Conservation (phyloP, 2,888 invertebrate species). For the Monopis laevigella region DNA sequence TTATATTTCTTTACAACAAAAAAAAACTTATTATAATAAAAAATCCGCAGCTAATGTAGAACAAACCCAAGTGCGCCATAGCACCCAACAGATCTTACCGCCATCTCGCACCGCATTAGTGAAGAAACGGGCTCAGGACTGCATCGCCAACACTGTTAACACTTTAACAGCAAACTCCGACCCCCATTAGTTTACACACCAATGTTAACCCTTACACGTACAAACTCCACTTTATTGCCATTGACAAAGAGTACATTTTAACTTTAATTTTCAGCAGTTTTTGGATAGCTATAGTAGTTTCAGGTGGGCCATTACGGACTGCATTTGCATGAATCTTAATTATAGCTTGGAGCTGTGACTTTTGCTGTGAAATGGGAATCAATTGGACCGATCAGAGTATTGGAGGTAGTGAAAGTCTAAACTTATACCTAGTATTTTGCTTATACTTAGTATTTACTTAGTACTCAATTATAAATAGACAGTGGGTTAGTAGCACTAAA, state of each 20-base stretch:
- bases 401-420: conserved; percentile 5
- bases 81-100: conserved; percentile 6
- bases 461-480: too few relatives aligned
- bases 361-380: conserved; percentile 11
- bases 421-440: too few relatives aligned
- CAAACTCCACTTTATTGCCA: neutral
- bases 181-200: neutral
- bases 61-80: conserved; percentile 2
- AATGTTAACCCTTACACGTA: neutral
- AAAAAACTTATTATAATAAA: too few relatives aligned
- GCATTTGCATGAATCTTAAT: conserved; percentile 34
- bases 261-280: neutral
- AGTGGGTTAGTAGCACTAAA: too few relatives aligned
- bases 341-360: conserved; percentile 33
- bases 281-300: neutral
- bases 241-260: neutral
- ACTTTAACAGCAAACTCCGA: conserved; percentile 10
- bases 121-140: conserved; percentile 12
- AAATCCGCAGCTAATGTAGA: conserved; percentile 9
- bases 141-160: conserved; percentile 10
- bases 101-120: conserved; percentile 28
- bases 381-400: conserved; percentile 6
- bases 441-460: too few relatives aligned
- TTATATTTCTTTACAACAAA: too few relatives aligned
- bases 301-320: conserved; percentile 1